A percentile compares a stretch with the other conserved stretches of the same genome.
phyloP scores from a whole-genome alignment of 2,113 vertebrate species.

The Zeus faber region DNA sequence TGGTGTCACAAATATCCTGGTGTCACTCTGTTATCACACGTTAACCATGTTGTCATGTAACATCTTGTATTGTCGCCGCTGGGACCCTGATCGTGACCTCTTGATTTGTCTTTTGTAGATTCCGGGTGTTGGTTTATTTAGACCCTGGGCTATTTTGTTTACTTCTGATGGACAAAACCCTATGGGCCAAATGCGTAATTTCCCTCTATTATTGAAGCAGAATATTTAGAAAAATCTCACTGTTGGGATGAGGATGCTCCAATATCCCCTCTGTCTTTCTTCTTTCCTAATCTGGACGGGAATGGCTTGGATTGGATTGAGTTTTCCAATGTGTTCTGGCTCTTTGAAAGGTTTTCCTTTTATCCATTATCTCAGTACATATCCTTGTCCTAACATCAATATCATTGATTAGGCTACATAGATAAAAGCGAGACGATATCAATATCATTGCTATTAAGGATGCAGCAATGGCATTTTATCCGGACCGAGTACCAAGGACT shows the following conservation, averaged over 20 bases:
- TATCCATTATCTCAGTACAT: too few species aligned
- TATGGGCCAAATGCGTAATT: too few species aligned
- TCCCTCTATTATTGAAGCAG: constrained; percentile 1
- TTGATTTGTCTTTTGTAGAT: constrained; percentile 15
- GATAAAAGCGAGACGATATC: too few species aligned
- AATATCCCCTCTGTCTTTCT: neutral
- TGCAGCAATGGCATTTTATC: too few species aligned
- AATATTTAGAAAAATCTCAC: neutral
- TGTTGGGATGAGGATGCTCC: neutral
- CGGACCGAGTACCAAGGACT: too few species aligned
- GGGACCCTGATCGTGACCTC: neutral
- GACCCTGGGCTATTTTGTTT: neutral
- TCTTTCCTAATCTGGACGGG: too few species aligned
- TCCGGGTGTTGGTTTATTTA: constrained; percentile 15
- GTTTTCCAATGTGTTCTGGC: too few species aligned
- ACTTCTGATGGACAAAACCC: neutral
- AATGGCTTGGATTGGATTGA: too few species aligned
- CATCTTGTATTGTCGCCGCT: constrained; percentile 3
- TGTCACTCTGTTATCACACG: neutral
- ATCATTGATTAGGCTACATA: too few species aligned
- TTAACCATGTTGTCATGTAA: neutral
- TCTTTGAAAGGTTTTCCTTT: too few species aligned
- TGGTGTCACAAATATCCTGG: neutral
- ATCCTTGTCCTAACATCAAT: too few species aligned
- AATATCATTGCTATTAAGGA: too few species aligned